Conservation (phyloP, 2,888 invertebrate species). For the Phanerotoma sp. region DNA sequence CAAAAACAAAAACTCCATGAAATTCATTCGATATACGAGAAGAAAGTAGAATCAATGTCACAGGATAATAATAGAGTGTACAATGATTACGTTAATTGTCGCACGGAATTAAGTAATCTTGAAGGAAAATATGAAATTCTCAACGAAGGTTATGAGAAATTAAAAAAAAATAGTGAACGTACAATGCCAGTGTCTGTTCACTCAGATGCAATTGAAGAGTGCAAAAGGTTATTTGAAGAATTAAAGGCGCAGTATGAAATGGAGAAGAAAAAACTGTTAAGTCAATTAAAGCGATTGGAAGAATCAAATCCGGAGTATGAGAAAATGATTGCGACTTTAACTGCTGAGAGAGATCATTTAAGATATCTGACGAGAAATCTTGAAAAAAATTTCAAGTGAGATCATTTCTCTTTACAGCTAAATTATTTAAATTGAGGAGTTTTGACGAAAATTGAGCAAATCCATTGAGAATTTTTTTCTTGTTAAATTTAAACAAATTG, state of each 20-base stretch:
- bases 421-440: too few species aligned
- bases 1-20: conserved; percentile 75
- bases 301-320: conserved; percentile 58
- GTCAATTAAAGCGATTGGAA: conserved; percentile 60
- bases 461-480: conserved; percentile 12
- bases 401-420: too few species aligned
- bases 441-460: too few species aligned
- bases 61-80: conserved; percentile 68
- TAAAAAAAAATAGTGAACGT: conserved; percentile 60
- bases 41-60: conserved; percentile 69
- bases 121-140: conserved; percentile 64
- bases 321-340: conserved; percentile 57
- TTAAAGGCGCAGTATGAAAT: conserved; percentile 71
- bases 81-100: conserved; percentile 64
- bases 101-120: conserved; percentile 63
- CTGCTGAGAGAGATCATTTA: conserved; percentile 58
- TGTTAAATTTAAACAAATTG: too few species aligned
- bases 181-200: conserved; percentile 68
- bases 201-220: conserved; percentile 70
- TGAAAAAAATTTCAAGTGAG: conserved; percentile 63
- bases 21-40: conserved; percentile 72
- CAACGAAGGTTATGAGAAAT: conserved; percentile 60
- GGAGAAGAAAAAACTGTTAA: conserved; percentile 66
- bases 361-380: conserved; percentile 61
- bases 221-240: conserved; percentile 74